Base-by-base conservation (phyloP, 1,140 invertebrate genomes). In the Harlomillsia oculata region DNA sequence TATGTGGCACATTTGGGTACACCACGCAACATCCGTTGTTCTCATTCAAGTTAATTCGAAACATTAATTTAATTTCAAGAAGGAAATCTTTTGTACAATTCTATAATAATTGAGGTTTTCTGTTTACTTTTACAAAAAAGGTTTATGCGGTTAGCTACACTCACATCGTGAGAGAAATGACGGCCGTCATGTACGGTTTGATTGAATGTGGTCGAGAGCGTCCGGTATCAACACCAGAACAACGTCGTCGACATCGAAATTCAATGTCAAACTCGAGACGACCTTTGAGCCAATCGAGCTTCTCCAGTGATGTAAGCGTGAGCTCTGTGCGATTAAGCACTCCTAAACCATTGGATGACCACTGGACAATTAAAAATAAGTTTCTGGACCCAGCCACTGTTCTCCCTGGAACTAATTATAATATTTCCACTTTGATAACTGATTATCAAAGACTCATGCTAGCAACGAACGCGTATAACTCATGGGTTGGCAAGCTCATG, bases 1-100 rank as follows among this genome's bases (percentile, higher is more conserved):
- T 40, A 57, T 57, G 55, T 57, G 37, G 18, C 55, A 57, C 25
- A 29, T n/a, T 26, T 56, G 36, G 21, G 21, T 37, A n/a, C 25
- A 56, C 23, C 53, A 56, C 29, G 18, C 53, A 0, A 34, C n/a
- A 8, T 9, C 32, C 32, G n/a, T 8, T 34, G n/a, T n/a, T 9
- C 8, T 34, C n/a, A 34, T n/a, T 8, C 8, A 34, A 34, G n/a
- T 34, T 9, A 34, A n/a, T n/a, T 34, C n/a, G n/a, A 8, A 34
- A 9, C n/a, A 34, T 34, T 34, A 34, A 9, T 34, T 34, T 34
- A n/a, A 34, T 21, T 11, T 40, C 18, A 40, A 40, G 5, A 40
- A 6, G n/a, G 32, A n/a, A n/a, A n/a, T n/a, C n/a, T n/a, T n/a
- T 9, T 34, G 32, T 9, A 34, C 32, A 8, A 8, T 9, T 34